Percentiles rank a stretch among this genome's conserved stretches.
Conservation (phyloP, 2,113 vertebrate genomes). For the Sphaerodactylus townsendi region DNA sequence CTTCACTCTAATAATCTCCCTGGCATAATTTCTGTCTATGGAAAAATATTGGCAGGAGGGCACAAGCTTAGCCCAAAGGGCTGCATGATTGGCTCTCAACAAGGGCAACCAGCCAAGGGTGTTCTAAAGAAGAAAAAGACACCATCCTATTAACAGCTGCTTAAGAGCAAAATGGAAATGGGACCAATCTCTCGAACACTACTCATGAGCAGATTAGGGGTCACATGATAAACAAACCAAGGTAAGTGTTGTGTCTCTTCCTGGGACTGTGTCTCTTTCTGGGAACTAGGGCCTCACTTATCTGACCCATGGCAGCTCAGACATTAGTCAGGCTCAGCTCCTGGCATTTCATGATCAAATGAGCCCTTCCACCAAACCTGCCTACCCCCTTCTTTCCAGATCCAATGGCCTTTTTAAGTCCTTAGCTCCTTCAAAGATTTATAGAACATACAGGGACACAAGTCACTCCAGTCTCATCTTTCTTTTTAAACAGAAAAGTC, state of each 20-base stretch:
- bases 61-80: not conserved
- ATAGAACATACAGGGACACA: not conserved
- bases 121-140: not conserved
- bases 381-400: not conserved
- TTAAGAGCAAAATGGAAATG: not conserved
- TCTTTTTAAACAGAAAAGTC: not conserved
- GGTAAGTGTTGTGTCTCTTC: too few species aligned
- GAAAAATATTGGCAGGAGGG: not conserved
- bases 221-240: not conserved
- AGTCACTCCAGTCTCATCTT: not conserved
- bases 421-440: not conserved
- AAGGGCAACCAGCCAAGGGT: not conserved
- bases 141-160: not conserved
- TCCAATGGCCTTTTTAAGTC: not conserved
- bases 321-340: not conserved
- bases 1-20: not conserved
- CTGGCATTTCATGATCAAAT: not conserved
- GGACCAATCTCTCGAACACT: not conserved
- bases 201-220: not conserved
- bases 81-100: not conserved
- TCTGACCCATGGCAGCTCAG: not conserved
- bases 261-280: not conserved
- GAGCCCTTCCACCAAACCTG: not conserved
- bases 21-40: not conserved
- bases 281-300: not conserved